Percentiles rank a stretch among this genome's conserved stretches.
phyloP scores from a whole-genome alignment of 1,140 invertebrate species.

The Lepidurus packardi region DNA sequence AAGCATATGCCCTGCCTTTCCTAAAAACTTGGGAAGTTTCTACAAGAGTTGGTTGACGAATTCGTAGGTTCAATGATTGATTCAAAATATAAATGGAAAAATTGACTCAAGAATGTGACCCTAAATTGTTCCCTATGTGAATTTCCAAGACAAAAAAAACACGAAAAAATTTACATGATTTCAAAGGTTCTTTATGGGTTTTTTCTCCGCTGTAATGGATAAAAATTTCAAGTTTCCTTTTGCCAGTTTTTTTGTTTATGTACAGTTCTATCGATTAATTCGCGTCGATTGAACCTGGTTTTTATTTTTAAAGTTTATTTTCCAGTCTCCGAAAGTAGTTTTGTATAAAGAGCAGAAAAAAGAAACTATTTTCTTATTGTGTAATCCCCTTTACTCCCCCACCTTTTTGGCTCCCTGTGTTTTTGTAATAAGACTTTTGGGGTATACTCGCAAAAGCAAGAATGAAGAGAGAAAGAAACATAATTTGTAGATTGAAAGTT shows the following conservation, averaged over 20 bases:
- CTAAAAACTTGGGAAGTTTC: not conserved
- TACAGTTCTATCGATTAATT: not conserved
- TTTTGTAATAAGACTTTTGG: not conserved
- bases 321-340: not conserved
- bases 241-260: not conserved
- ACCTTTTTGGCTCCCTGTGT: not conserved
- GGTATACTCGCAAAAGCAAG: not conserved
- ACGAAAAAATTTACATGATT: no score
- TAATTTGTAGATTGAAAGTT: not conserved
- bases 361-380: conserved; percentile 13
- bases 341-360: conserved; percentile 1
- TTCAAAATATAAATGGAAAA: not conserved
- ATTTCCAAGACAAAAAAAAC: no score
- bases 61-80: not conserved
- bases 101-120: no score
- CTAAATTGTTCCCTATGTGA: no score
- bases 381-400: not conserved
- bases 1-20: conserved; percentile 10
- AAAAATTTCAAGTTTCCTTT: not conserved
- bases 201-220: no score
- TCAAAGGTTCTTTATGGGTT: no score
- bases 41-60: conserved; percentile 8
- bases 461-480: not conserved
- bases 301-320: not conserved
- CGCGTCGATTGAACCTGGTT: not conserved